Percentiles rank a stretch among this genome's conserved stretches.
Conservation (phyloP, 2,113 vertebrate species). For the Lonchura striata region DNA sequence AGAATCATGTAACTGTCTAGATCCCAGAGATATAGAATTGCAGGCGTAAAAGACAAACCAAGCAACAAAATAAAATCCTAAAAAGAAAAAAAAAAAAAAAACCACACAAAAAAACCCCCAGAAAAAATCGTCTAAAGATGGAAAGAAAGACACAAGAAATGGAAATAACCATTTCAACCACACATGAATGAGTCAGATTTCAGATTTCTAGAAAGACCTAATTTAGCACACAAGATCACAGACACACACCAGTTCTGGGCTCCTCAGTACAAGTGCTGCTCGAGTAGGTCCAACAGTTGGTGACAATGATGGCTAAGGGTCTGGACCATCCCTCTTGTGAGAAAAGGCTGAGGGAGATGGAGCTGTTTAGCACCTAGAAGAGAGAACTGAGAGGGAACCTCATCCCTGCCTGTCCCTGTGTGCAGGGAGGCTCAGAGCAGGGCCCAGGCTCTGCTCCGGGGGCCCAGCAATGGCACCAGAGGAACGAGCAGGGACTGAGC, state of each 20-base stretch:
- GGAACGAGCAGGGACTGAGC: neutral
- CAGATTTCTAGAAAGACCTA: neutral
- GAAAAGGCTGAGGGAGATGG: neutral
- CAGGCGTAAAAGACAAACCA: neutral
- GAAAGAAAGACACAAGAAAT: neutral
- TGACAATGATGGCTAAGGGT: too few species aligned
- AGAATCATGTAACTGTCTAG: neutral
- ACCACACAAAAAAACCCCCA: too few species aligned
- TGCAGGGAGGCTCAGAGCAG: neutral
- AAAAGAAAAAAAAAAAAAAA: neutral
- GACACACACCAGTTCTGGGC: fast-evolving
- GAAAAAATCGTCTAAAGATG: neutral
- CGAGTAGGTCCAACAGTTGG: neutral
- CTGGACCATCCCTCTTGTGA: neutral
- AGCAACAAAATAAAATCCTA: too few species aligned
- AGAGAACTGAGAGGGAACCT: neutral
- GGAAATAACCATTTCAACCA: neutral
- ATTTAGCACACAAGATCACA: neutral
- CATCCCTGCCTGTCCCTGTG: neutral
- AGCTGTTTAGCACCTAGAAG: neutral
- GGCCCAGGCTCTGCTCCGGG: neutral
- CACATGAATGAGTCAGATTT: neutral
- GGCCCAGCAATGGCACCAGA: neutral
- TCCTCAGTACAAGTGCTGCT: too few species aligned
- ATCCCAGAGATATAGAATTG: neutral